These are phyloP conservation scores for Parauchenoglanis ngamensis DNA, from an alignment of 2,797 vertebrate genomes.

Conservation along the genomic window DNA sequence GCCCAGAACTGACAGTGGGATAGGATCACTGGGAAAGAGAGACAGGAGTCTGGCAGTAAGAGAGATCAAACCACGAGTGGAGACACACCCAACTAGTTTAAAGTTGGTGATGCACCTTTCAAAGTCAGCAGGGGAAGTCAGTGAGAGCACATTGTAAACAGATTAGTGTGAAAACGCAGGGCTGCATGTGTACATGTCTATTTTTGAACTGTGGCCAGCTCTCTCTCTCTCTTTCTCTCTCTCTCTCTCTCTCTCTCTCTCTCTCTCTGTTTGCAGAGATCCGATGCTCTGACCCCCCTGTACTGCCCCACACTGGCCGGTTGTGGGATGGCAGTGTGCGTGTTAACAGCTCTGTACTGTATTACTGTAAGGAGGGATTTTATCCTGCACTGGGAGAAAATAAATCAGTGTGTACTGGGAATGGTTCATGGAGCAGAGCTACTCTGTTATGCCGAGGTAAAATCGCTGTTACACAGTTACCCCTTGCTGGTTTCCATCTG, in stretches of 20 bases:
- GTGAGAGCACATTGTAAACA: not conserved
- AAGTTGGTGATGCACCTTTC: not conserved
- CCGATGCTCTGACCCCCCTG: slow-evolving; percentile 76
- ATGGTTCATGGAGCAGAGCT: slow-evolving; percentile 78
- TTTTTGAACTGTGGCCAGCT: not conserved
- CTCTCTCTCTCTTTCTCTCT: not conserved
- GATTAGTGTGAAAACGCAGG: not conserved
- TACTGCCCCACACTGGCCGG: slow-evolving; percentile 72
- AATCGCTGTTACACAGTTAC: not conserved
- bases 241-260: not conserved
- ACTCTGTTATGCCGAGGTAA: slow-evolving; percentile 19
- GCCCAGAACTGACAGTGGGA: not conserved
- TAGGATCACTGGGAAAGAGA: not conserved
- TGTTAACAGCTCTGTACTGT: slow-evolving; percentile 74
- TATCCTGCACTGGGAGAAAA: slow-evolving; percentile 64
- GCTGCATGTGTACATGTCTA: not conserved
- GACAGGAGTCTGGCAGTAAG: not conserved
- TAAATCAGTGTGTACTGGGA: slow-evolving; percentile 73
- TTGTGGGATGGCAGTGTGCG: slow-evolving; percentile 72
- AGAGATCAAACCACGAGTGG: not conserved
- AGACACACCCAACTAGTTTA: not conserved
- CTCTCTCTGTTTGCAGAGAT: slow-evolving; percentile 69
- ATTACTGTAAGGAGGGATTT: slow-evolving; percentile 81
- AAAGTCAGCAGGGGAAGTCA: not conserved
- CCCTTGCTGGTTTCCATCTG: too few relatives aligned